Conservation (phyloP, 2,113 vertebrate species). For the Apistogramma diplotaenia region DNA sequence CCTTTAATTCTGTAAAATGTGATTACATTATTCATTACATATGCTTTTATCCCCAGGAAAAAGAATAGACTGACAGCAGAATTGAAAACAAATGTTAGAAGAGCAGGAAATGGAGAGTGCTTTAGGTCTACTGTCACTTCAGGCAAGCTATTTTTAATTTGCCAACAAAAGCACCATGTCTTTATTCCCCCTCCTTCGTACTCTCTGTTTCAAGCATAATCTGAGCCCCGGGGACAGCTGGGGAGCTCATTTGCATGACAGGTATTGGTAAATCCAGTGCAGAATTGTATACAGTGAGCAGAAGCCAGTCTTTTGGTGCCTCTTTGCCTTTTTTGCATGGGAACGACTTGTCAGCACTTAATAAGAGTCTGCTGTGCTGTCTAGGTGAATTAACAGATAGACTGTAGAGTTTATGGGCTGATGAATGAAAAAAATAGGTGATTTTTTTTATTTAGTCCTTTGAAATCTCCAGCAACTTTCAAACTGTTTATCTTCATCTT, state of each 20-base stretch:
- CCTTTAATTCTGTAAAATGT: conserved; percentile 44
- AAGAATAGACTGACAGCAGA: conserved; percentile 29
- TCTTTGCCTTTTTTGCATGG: conserved; percentile 10
- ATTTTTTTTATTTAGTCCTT: neutral
- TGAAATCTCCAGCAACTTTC: neutral
- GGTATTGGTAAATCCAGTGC: conserved; percentile 51
- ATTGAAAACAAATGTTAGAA: conserved; percentile 45
- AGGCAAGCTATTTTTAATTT: conserved; percentile 70
- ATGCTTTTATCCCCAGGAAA: neutral
- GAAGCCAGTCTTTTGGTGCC: conserved; percentile 18
- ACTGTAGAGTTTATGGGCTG: conserved; percentile 4
- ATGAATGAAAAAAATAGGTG: conserved; percentile 22
- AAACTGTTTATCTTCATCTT: neutral
- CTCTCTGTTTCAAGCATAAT: conserved; percentile 46
- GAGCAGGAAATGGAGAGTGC: conserved; percentile 14
- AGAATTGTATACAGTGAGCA: conserved; percentile 3
- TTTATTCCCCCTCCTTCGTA: neutral
- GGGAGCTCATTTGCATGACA: conserved; percentile 57
- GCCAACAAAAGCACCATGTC: conserved; percentile 47
- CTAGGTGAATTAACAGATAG: neutral
- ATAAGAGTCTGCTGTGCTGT: neutral
- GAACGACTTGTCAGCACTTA: conserved; percentile 18
- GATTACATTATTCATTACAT: conserved; percentile 27
- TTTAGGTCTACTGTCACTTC: conserved; percentile 56
- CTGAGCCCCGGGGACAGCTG: conserved; percentile 28